Conservation (phyloP, 2,797 vertebrate genomes). For the Chaetophractus vellerosus region DNA sequence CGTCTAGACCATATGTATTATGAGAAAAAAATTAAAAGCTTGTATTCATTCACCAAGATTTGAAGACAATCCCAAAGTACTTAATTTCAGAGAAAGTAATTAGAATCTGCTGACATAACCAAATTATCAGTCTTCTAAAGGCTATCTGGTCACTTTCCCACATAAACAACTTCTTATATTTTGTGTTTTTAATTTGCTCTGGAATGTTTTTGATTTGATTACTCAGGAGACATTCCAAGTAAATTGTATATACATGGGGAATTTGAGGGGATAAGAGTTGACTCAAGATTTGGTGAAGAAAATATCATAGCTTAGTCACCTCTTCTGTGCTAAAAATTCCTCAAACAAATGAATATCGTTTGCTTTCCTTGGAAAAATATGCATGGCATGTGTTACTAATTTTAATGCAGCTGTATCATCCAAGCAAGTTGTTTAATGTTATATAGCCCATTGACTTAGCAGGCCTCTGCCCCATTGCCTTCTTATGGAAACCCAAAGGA, state of each 20-base stretch:
- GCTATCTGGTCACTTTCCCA: neutral
- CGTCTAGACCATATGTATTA: neutral
- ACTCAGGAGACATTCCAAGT: constrained; percentile 56
- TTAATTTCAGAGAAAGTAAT: constrained; percentile 55
- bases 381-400: constrained; percentile 80
- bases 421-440: constrained; percentile 59
- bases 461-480: neutral
- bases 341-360: constrained; percentile 67
- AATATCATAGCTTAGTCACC: neutral
- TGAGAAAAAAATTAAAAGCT: constrained; percentile 54
- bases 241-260: neutral
- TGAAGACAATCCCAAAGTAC: constrained; percentile 42
- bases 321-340: constrained; percentile 60
- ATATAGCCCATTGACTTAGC: neutral
- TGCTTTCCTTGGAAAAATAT: constrained; percentile 66
- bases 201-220: constrained; percentile 74
- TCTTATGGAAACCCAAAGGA: neutral
- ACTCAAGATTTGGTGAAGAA: constrained; percentile 60
- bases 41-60: constrained; percentile 38
- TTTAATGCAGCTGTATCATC: constrained; percentile 61
- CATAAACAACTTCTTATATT: constrained; percentile 21
- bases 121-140: constrained; percentile 17
- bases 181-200: constrained; percentile 65
- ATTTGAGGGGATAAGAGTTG: constrained; percentile 47
- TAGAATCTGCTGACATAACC: neutral